Conservation (phyloP, 53 echinoderm and acorn worm genomes). For the Zoroaster sp. region DNA sequence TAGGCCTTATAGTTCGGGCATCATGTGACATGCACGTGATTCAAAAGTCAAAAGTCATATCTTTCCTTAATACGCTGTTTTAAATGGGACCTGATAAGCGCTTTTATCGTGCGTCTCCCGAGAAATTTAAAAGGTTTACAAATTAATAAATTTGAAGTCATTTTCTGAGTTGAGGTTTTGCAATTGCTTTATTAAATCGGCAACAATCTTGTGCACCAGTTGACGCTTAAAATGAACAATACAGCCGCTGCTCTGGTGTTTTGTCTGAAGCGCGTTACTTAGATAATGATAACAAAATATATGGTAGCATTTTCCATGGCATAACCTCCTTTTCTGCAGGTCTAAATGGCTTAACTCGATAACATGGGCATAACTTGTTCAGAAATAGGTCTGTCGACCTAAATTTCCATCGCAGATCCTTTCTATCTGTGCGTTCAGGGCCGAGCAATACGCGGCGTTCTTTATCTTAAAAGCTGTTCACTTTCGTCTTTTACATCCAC, state of each 20-base stretch:
- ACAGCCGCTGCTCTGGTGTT: not conserved
- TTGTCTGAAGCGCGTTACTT: constrained; percentile 22
- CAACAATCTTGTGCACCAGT: constrained; percentile 43
- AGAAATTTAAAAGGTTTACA: not conserved
- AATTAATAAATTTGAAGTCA: not conserved
- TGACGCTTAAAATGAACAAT: constrained; percentile 15
- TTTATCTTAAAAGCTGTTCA: constrained; percentile 21
- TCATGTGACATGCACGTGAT: not conserved
- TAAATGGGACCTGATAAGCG: not conserved
- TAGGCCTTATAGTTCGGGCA: not conserved
- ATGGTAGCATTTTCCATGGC: constrained; percentile 50
- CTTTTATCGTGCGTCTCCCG: not conserved
- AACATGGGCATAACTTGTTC: constrained; percentile 21
- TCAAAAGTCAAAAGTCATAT: not conserved
- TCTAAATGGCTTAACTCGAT: constrained; percentile 60
- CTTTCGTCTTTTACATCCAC: not conserved
- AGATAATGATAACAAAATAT: constrained; percentile 56
- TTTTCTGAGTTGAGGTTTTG: constrained; percentile 5
- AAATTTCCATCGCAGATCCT: constrained; percentile 13
- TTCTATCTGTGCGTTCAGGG: constrained; percentile 19
- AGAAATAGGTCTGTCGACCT: constrained; percentile 48
- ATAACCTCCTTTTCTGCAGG: constrained; percentile 41
- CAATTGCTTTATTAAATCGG: constrained; percentile 28
- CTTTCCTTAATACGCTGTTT: not conserved
- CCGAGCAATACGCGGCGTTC: not conserved